Evolutionary conservation across 2,888 invertebrate species (phyloP).

Genomic region (Heliconius cydno): DNA sequence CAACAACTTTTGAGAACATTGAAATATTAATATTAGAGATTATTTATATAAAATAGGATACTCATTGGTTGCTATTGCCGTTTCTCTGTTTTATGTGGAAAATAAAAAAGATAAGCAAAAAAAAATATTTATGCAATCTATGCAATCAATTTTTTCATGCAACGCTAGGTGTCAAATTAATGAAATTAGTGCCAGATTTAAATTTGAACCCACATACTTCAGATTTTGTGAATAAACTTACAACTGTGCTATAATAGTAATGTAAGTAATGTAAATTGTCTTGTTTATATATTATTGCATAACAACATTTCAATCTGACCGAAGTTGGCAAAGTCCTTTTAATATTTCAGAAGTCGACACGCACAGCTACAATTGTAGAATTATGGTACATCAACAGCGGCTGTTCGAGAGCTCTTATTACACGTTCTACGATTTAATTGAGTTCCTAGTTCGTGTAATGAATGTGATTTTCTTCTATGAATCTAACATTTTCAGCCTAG

Average conservation of each 20-base stretch:
- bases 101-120: too few relatives aligned
- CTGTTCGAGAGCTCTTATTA: conserved; percentile 53
- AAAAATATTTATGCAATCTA: too few relatives aligned
- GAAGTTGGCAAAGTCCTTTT: conserved; percentile 14
- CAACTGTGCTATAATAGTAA: neutral
- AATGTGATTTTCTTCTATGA: conserved; percentile 48
- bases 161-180: neutral
- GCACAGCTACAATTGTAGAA: conserved; percentile 38
- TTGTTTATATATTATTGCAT: neutral
- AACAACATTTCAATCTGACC: neutral
- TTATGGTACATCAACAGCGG: conserved; percentile 52
- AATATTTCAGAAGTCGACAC: conserved; percentile 38
- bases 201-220: neutral
- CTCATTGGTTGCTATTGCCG: neutral
- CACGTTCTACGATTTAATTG: conserved; percentile 58
- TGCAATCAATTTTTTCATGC: too few relatives aligned
- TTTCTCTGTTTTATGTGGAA: too few relatives aligned
- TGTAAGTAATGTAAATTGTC: conserved; percentile 3
- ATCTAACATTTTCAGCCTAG: conserved; percentile 33
- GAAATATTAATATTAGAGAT: neutral
- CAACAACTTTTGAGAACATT: neutral
- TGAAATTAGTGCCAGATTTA: neutral
- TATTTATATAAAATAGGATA: neutral
- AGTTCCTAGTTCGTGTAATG: conserved; percentile 49
- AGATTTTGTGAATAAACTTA: neutral